Base-by-base conservation (phyloP, 2,888 invertebrate species). In the Meghimatium bilineatum region DNA sequence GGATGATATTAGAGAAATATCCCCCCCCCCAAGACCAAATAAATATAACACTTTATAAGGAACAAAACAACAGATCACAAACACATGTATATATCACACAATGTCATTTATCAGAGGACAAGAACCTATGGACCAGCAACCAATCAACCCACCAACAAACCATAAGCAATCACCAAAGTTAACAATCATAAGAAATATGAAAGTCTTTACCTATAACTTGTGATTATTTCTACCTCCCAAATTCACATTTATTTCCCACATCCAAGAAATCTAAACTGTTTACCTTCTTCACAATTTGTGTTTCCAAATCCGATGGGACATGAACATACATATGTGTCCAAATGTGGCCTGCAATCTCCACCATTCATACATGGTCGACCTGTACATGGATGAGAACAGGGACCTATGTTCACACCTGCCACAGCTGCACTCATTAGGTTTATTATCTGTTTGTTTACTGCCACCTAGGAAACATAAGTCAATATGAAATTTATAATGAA, bases 331-430 rank as follows among this genome's bases (percentile, higher is more conserved):
- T 94, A 94, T 44, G 90, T 88, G 82, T 93, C 93, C 79, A 91
- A 90, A 38, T 90, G 88, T 5, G 94, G 94, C 72, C 91, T 89
- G 90, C 94, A 94, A 63, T 91, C 90, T 3, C 94, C 94, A 20
- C 91, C 91, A 85, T 94, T 93, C 86, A 93, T 90, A 88, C 94
- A 94, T 23, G 94, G 94, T 75, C 90, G 88, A 17, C 92, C 92
- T 34, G 90, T 91, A 89, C 94, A 94, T 0, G 94, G 93, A 88
- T 94, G 94, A 56, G 92, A 91, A 88, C 98, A 98, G 93, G 97
- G 97, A 92, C 97, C 97, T 0, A 98, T 96, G 93, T 98, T 98
- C 74, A 97, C 96, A 23, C 98, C 97, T 0, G 96, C 96, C 77
- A 97, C 94, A 0, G 98, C 97, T 89, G 97, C 97, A 0, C 97